Evolutionary conservation across 2,113 vertebrate species (phyloP), one percentile per base, ranked within the genome.

Genomic region (Cichladusa arquata): DNA sequence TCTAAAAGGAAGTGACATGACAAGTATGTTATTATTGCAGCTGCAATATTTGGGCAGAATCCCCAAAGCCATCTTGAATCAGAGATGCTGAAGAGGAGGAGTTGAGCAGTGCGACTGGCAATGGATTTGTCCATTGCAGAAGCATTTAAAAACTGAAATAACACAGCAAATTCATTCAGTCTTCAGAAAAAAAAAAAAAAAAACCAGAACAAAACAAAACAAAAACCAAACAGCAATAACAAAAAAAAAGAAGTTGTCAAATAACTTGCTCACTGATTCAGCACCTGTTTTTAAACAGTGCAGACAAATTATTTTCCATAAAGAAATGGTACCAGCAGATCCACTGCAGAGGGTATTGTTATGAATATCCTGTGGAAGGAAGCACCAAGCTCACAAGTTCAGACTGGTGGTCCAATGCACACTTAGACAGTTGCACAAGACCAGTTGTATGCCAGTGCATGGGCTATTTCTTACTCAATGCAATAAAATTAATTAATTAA

Each of bases 371-470:
- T 11, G 14, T 22, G 48, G 45, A 60, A 48, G 48, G 45, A 60
- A 72, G 36, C 31, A 57, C 7, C 10, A 51, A 66, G 50, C 33
- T 82, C 71, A 6, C 38, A 24, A 22, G 38, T 8, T 54, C 57
- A 50, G 56, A 26, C 17, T 81, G 51, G 42, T 57, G 24, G 34
- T 17, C 34, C 11, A 18, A 8, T 2, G 22, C 5, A 50, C 2
- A 1, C 26, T 42, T 38, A 60, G 81, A 50, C 3, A 2, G 53
- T n/a, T 20, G 48, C 53, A 31, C 3, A 0, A 0, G 19, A 31
- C 12, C 42, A 65, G 19, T 3, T 65, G 19, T 8, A 11, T 26
- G 5, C 19, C 73, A 67, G 47, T 33, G 56, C 11, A 18, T 6
- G 14, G 51, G 66, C 50, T 73, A 28, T 47, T 91, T n/a, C 31